Percentiles rank a stretch among this genome's conserved stretches.
These are phyloP conservation scores for Genyomyrus donnyi DNA, from an alignment of 2,113 vertebrate species.

Conservation along the genomic window DNA sequence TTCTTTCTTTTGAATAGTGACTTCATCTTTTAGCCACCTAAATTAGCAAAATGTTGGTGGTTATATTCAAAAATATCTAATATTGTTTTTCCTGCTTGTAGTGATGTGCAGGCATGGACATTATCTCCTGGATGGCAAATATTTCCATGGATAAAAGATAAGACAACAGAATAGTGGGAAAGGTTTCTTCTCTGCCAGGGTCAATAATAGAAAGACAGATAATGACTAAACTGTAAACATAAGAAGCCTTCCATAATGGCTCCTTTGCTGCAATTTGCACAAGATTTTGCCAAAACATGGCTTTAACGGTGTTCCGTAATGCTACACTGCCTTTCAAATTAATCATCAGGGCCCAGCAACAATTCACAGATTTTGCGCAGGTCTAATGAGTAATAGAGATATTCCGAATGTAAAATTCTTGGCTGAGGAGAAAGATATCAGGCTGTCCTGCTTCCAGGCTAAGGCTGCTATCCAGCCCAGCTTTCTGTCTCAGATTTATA, in stretches of 20 bases:
- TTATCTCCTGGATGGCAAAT: neutral
- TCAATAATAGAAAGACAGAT: neutral
- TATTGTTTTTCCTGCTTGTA: neutral
- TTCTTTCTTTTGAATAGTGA: neutral
- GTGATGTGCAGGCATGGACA: neutral
- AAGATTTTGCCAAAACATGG: neutral
- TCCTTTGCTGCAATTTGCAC: neutral
- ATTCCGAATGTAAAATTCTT: neutral
- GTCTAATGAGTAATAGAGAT: neutral
- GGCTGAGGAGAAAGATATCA: neutral
- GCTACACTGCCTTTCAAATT: conserved; percentile 8
- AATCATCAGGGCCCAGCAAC: neutral
- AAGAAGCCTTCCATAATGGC: neutral
- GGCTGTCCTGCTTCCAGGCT: neutral
- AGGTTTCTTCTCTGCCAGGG: neutral
- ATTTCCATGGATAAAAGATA: neutral
- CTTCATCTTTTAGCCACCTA: neutral
- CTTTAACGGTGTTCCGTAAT: neutral
- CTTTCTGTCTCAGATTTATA: too few relatives aligned
- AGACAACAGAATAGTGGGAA: neutral
- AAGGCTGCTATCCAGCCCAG: neutral
- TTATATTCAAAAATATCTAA: neutral
- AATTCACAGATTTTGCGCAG: neutral
- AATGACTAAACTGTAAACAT: neutral
- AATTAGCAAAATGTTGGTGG: neutral